Percentiles rank a stretch among this genome's conserved stretches.
Evolutionary conservation across 2,797 vertebrate genomes (phyloP).

Genomic region (Lateolabrax maculatus): DNA sequence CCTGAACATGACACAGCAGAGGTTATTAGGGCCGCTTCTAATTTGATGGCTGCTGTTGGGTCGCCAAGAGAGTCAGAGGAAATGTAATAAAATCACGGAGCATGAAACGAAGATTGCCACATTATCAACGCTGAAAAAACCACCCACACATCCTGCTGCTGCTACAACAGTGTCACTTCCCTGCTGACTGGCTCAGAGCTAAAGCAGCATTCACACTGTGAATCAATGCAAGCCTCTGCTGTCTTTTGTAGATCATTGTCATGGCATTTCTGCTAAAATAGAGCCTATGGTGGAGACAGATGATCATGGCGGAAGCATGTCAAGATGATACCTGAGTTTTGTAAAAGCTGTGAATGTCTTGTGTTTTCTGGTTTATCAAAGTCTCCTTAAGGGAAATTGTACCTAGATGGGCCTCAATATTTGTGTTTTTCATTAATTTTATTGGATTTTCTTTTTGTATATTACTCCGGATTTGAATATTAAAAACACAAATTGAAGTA

Average conservation of each 20-base stretch:
- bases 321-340: background rate
- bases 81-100: conserved; percentile 72
- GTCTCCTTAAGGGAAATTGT: background rate
- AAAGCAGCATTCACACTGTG: conserved; percentile 30
- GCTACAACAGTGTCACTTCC: conserved; percentile 42
- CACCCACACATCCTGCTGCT: conserved; percentile 56
- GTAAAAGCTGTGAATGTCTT: background rate
- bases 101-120: conserved; percentile 77
- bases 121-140: conserved; percentile 66
- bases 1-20: conserved; percentile 63
- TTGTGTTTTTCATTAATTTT: background rate
- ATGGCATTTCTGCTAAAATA: background rate
- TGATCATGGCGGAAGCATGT: background rate
- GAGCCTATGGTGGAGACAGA: background rate
- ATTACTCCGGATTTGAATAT: background rate
- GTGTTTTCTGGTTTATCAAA: conserved; percentile 4
- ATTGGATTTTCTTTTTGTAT: background rate
- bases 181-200: conserved; percentile 45
- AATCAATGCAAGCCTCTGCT: conserved; percentile 23
- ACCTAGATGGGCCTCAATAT: too few relatives aligned
- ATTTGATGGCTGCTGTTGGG: conserved; percentile 46
- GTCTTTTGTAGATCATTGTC: conserved; percentile 15
- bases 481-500: background rate
- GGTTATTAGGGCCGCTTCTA: conserved; percentile 66
- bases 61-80: conserved; percentile 55